Percentiles rank a stretch among this genome's conserved stretches.
Conservation (phyloP, 2,888 invertebrate genomes). For the Maniola hyperantus region DNA sequence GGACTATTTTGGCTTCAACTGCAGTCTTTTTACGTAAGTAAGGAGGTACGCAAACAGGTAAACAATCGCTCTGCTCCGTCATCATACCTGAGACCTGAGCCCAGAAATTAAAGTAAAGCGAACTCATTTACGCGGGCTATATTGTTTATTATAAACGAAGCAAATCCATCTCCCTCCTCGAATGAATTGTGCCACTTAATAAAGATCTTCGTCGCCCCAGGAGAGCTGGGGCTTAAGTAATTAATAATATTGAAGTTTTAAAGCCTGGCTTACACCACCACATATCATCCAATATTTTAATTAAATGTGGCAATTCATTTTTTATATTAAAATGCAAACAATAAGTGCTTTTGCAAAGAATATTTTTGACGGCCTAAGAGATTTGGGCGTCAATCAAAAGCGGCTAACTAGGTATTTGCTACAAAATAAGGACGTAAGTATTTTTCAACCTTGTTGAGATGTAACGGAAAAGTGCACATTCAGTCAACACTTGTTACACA, state of each 20-base stretch:
- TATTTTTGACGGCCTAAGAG: too few species aligned
- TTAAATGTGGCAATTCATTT: too few species aligned
- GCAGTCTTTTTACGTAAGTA: background rate
- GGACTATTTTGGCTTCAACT: background rate
- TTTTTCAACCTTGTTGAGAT: too few species aligned
- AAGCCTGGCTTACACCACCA: slow-evolving; percentile 19
- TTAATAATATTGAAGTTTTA: slow-evolving; percentile 47
- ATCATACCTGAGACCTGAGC: slow-evolving; percentile 35
- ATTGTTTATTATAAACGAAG: slow-evolving; percentile 57
- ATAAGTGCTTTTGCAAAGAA: too few species aligned
- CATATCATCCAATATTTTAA: background rate
- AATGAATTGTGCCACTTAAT: slow-evolving; percentile 63
- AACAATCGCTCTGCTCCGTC: background rate
- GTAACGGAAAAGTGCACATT: too few species aligned
- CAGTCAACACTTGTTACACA: too few species aligned
- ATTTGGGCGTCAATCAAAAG: too few species aligned
- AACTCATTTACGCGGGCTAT: slow-evolving; percentile 49
- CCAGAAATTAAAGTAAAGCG: slow-evolving; percentile 36
- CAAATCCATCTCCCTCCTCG: slow-evolving; percentile 53
- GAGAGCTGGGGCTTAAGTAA: slow-evolving; percentile 45
- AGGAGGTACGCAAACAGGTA: background rate
- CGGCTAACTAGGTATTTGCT: too few species aligned
- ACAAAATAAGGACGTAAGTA: too few species aligned
- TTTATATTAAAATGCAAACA: too few species aligned
- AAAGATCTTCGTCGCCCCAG: slow-evolving; percentile 52